Percentiles rank a stretch among this genome's conserved stretches.
Evolutionary conservation across 2,888 invertebrate genomes (phyloP).

Genomic region (Julus scandinavius): DNA sequence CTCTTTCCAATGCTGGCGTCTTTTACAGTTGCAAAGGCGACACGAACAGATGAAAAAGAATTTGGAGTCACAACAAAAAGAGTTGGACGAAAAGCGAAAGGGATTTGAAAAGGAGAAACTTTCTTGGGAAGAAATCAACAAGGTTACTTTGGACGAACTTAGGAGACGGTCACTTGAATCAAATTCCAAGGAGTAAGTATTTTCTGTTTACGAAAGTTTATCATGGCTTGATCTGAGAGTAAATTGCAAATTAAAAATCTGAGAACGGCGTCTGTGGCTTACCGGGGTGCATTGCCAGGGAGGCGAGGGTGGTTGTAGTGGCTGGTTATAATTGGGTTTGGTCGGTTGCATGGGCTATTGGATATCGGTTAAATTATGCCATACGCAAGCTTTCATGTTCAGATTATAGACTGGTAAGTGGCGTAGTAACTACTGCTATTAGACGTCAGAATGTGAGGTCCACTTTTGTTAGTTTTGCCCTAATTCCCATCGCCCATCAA

Average conservation of each 20-base stretch:
- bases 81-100: conserved; percentile 88
- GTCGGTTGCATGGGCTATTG: neutral
- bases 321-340: neutral
- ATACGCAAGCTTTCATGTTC: neutral
- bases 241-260: neutral
- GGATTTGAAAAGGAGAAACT: conserved; percentile 86
- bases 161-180: conserved; percentile 74
- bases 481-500: conserved; percentile 47
- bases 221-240: neutral
- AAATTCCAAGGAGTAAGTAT: conserved; percentile 85
- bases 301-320: neutral
- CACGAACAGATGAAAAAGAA: conserved; percentile 84
- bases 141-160: conserved; percentile 88
- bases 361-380: neutral
- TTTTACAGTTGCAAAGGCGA: conserved; percentile 78
- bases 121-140: conserved; percentile 90
- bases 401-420: neutral
- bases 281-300: conserved; percentile 11
- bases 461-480: neutral
- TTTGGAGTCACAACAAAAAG: conserved; percentile 89
- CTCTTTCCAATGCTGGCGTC: conserved; percentile 58
- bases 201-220: neutral
- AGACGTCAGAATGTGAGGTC: neutral
- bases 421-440: neutral
- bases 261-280: neutral